Evolutionary conservation across 1,140 invertebrate species (phyloP).

Genomic region (Macrobrachium rosenbergii): DNA sequence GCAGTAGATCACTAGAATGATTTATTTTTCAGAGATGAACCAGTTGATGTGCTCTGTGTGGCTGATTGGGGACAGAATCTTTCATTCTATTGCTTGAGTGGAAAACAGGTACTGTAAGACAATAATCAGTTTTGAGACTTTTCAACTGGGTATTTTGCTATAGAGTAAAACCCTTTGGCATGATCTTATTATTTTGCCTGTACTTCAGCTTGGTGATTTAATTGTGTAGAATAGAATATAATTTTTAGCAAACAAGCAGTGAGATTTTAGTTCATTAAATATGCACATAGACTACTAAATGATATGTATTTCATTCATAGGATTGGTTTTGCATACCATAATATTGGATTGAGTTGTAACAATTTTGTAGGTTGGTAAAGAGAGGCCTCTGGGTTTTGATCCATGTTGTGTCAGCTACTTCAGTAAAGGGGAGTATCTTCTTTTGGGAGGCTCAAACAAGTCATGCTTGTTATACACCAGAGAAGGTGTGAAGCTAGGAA

Average conservation of each 20-base stretch:
- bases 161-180: no score
- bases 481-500: constrained; percentile 85
- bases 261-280: no score
- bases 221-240: no score
- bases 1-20: neutral
- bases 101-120: constrained; percentile 78
- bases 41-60: constrained; percentile 84
- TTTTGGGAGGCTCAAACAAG: constrained; percentile 88
- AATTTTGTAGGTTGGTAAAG: constrained; percentile 77
- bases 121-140: neutral
- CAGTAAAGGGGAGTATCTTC: constrained; percentile 84
- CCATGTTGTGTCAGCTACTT: constrained; percentile 85
- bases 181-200: no score
- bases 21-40: constrained; percentile 65
- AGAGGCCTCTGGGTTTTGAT: constrained; percentile 84
- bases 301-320: no score
- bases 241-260: no score
- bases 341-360: no score
- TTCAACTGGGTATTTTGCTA: no score
- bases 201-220: no score
- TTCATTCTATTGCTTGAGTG: constrained; percentile 90
- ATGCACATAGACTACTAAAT: no score
- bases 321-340: no score
- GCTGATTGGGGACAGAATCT: constrained; percentile 94
- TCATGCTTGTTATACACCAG: constrained; percentile 83